These are phyloP conservation scores for Eulemur mongoz DNA, from an alignment of 2,797 vertebrate genomes.

Conservation along the genomic window DNA sequence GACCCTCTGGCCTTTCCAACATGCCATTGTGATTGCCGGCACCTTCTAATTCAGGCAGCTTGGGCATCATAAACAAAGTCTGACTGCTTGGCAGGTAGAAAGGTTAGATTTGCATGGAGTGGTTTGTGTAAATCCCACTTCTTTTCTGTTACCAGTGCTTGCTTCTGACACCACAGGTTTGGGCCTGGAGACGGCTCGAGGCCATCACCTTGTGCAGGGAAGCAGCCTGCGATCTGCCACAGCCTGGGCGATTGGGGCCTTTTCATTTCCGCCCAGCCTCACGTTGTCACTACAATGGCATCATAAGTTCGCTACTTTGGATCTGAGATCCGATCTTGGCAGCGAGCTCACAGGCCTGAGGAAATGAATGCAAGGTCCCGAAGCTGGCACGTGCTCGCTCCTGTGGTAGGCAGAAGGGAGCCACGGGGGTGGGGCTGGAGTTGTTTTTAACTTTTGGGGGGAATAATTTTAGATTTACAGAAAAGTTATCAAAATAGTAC, in stretches of 20 bases:
- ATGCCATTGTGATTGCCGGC: neutral
- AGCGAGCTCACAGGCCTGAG: neutral
- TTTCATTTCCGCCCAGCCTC: neutral
- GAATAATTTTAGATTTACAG: neutral
- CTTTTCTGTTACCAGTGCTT: slow-evolving; percentile 60
- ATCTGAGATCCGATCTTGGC: neutral
- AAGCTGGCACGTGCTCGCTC: neutral
- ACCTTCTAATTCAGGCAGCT: slow-evolving; percentile 21
- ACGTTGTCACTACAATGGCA: neutral
- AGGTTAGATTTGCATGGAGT: slow-evolving; percentile 78
- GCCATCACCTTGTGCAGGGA: neutral
- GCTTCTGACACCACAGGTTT: neutral
- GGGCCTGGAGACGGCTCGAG: neutral
- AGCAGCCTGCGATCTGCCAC: neutral
- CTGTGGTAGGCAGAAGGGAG: neutral
- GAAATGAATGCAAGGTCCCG: neutral
- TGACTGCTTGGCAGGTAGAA: slow-evolving; percentile 64
- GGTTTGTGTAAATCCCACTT: slow-evolving; percentile 56
- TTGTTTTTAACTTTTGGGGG: neutral
- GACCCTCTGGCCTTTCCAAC: slow-evolving; percentile 47
- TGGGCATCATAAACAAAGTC: slow-evolving; percentile 52
- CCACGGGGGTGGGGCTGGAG: too few species aligned
- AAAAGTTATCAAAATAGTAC: neutral
- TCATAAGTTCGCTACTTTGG: neutral
- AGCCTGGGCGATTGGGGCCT: neutral